Conservation (phyloP, 2,797 vertebrate species). For the Cyprinella venusta region DNA sequence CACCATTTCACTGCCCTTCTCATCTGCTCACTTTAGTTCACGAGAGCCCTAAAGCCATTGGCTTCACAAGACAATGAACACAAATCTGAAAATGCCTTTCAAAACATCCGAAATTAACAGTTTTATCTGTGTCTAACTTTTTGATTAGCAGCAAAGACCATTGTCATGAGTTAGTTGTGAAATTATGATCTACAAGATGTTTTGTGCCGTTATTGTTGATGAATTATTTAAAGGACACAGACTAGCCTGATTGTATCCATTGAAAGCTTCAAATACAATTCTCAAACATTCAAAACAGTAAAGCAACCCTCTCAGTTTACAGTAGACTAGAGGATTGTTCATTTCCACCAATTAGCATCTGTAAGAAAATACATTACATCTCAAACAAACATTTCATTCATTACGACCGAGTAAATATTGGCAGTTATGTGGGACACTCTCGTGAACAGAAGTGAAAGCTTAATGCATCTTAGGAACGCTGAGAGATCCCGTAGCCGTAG, state of each 20-base stretch:
- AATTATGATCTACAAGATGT: not conserved
- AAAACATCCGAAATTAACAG: not conserved
- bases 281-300: not conserved
- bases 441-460: slow-evolving; percentile 38
- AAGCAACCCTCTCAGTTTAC: not conserved
- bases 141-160: not conserved
- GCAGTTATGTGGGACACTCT: slow-evolving; percentile 42
- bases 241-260: not conserved
- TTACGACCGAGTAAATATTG: slow-evolving; percentile 53
- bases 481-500: slow-evolving; percentile 37
- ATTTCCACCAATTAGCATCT: slow-evolving; percentile 40
- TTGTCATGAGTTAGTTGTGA: not conserved
- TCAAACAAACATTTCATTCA: slow-evolving; percentile 54
- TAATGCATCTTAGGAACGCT: slow-evolving; percentile 46
- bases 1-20: slow-evolving; percentile 4
- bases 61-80: not conserved
- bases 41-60: not conserved
- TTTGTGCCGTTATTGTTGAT: not conserved
- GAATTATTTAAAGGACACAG: not conserved
- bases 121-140: not conserved
- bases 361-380: slow-evolving; percentile 34
- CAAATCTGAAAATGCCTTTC: not conserved
- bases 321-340: not conserved
- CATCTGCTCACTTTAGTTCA: slow-evolving; percentile 2
- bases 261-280: not conserved